Conservation (phyloP, 1,140 invertebrate species). For the Papilio aristodemus region DNA sequence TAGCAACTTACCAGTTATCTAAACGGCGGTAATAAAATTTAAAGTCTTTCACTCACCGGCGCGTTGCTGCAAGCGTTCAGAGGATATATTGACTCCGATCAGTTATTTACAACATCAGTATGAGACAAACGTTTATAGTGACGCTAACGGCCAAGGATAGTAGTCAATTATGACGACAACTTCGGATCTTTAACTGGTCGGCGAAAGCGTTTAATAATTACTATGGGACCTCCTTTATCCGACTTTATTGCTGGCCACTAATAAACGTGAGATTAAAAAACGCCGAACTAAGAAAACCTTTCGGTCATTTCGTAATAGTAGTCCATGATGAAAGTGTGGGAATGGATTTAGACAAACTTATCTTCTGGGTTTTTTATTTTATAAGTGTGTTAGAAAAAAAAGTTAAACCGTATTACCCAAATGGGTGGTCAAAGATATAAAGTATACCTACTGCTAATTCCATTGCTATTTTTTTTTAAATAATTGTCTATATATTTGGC, state of each 20-base stretch:
- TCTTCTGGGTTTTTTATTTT: not conserved
- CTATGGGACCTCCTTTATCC: slow-evolving; percentile 37
- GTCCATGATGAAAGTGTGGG: slow-evolving; percentile 16
- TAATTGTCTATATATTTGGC: no score
- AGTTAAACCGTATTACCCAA: not conserved
- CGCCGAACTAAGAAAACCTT: slow-evolving; percentile 13
- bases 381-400: slow-evolving; percentile 5
- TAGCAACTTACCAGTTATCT: not conserved
- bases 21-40: slow-evolving; percentile 34
- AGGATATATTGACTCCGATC: slow-evolving; percentile 54
- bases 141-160: slow-evolving; percentile 49
- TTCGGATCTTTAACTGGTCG: slow-evolving; percentile 48
- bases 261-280: slow-evolving; percentile 25
- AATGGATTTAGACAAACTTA: slow-evolving; percentile 10
- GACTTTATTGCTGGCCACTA: slow-evolving; percentile 26
- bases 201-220: slow-evolving; percentile 59
- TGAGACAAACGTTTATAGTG: slow-evolving; percentile 48
- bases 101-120: slow-evolving; percentile 58
- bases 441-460: not conserved
- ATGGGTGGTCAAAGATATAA: not conserved
- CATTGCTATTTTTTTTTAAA: no score
- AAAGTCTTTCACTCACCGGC: slow-evolving; percentile 30
- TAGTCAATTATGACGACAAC: slow-evolving; percentile 59
- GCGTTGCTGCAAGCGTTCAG: slow-evolving; percentile 41
- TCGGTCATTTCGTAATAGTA: slow-evolving; percentile 21